Percentiles rank a stretch among this genome's conserved stretches.
These are phyloP conservation scores for Enteromius paludinosus DNA, from an alignment of 2,797 vertebrate species.

Conservation along the genomic window DNA sequence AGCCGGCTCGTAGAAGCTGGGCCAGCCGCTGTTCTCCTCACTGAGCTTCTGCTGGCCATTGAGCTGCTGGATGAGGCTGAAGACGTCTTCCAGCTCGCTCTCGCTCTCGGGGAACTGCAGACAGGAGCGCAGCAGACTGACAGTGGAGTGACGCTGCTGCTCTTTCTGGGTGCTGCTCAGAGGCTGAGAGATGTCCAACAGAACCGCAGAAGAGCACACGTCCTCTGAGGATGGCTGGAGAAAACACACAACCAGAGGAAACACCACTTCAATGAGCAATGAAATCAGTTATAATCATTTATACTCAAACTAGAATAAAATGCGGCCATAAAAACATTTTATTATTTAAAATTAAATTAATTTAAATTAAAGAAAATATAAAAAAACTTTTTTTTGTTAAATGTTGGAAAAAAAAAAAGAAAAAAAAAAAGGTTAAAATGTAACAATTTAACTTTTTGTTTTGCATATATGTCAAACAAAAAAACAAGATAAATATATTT, in stretches of 20 bases:
- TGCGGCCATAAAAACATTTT: background rate
- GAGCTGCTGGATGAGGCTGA: constrained; percentile 90
- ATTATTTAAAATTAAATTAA: background rate
- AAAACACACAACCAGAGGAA: constrained; percentile 6
- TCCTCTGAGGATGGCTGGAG: constrained; percentile 34
- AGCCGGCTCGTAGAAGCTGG: constrained; percentile 90
- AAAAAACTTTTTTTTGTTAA: too few species aligned
- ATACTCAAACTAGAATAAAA: background rate
- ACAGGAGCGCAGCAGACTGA: constrained; percentile 87
- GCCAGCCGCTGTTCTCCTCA: constrained; percentile 83
- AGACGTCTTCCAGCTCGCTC: constrained; percentile 87
- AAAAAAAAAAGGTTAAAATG: too few species aligned
- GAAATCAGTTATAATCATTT: background rate
- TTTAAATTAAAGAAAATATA: too few species aligned
- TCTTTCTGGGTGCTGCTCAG: constrained; percentile 86
- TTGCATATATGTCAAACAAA: too few species aligned
- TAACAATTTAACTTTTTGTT: too few species aligned
- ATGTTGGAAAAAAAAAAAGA: too few species aligned
- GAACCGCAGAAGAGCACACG: constrained; percentile 50
- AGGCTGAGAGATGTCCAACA: constrained; percentile 80
- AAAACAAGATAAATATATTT: too few species aligned
- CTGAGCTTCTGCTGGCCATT: constrained; percentile 84
- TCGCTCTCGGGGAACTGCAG: constrained; percentile 93
- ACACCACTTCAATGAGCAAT: background rate
- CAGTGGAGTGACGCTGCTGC: constrained; percentile 88